Evolutionary conservation across 2,113 vertebrate species (phyloP), one percentile per base, ranked within the genome.

Genomic region (Calonectris borealis): DNA sequence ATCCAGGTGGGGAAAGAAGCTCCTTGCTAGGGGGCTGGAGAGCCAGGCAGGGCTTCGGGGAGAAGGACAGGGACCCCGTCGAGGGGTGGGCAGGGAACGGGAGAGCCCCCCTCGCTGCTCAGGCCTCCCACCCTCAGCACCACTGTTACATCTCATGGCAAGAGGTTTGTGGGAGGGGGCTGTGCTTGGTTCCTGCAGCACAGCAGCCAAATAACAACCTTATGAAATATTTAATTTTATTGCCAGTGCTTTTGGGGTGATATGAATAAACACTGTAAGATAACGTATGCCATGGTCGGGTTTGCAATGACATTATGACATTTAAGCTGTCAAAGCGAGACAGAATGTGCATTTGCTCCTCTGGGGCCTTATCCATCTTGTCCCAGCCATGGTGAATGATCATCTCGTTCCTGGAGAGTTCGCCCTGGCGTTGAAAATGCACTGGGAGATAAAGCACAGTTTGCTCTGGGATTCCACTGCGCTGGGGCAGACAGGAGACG

Each of bases 191-290:
- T 68, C 83, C 73, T 52, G 49, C 26, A 68, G 57, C 6, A 2
- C 34, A 61, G 54, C 58, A 60, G 72, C 64, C 86, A 52, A 36
- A 34, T 31, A 75, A 46, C 52, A 64, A 12, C 62, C 17, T 73
- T 25, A 83, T 42, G 75, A 77, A 96, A 83, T 54, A 81, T 62
- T 92, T 76, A 27, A 57, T 65, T 76, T 72, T 90, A 61, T 69
- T 85, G 51, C 36, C 46, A 11, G 57, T 42, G 82, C 38, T 83
- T 87, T 93, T 65, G 71, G 36, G 82, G 42, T 42, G 46, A 36
- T 22, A 14, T 10, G 31, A 85, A 83, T 57, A 57, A 92, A 66
- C 10, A 11, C 22, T 6, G 17, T 13, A 36, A 46, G 49, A 16
- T 62, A 61, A 88, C 0, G 2, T 7, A 13, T 18, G 68, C 31